Evolutionary conservation across 2,888 invertebrate genomes (phyloP).

Genomic region (Drosophila nigricruria): DNA sequence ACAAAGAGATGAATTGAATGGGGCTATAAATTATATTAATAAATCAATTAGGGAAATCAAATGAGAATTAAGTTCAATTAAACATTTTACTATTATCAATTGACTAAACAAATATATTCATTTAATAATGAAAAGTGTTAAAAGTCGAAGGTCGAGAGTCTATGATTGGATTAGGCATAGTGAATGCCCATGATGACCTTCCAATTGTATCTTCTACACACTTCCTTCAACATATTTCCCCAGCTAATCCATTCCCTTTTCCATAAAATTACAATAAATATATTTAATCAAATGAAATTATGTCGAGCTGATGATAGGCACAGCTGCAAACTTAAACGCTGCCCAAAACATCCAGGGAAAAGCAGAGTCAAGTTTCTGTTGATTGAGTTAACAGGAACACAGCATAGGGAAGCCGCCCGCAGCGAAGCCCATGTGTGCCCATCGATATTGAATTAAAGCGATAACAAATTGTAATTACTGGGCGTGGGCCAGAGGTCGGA

Average conservation of each 20-base stretch:
- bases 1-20: background rate
- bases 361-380: slow-evolving; percentile 23
- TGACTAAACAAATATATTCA: background rate
- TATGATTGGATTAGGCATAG: background rate
- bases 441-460: slow-evolving; percentile 75
- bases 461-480: slow-evolving; percentile 79
- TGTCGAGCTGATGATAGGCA: slow-evolving; percentile 10
- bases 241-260: background rate
- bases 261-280: slow-evolving; percentile 4
- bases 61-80: background rate
- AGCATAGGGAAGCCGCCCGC: background rate
- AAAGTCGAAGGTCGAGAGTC: background rate
- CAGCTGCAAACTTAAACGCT: background rate
- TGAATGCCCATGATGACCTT: background rate
- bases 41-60: background rate
- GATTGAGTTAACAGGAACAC: slow-evolving; percentile 11
- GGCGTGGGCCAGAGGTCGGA: slow-evolving; percentile 29
- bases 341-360: slow-evolving; percentile 16
- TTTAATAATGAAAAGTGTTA: background rate
- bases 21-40: background rate
- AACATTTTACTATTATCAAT: background rate
- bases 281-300: slow-evolving; percentile 21
- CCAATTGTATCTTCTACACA: background rate
- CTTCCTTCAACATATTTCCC: background rate
- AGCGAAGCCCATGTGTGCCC: slow-evolving; percentile 22